phyloP scores from a whole-genome alignment of 2,888 invertebrate species.

The Caenorhabditis japonica region DNA sequence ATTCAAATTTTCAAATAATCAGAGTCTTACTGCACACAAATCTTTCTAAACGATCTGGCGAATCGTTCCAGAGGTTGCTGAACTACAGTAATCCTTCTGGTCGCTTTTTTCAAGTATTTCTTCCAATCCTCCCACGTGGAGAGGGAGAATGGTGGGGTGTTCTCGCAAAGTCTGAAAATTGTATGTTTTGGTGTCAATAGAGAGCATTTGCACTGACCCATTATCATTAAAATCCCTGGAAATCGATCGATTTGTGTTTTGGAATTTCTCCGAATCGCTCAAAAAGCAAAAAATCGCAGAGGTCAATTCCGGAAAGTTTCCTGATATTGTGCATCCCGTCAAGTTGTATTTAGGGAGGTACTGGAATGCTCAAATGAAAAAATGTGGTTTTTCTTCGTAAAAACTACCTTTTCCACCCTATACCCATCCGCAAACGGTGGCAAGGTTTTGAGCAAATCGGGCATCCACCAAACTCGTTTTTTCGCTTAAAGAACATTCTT shows the following conservation, averaged over 20 bases:
- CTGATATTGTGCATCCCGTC: conserved; percentile 28
- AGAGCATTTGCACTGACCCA: conserved; percentile 13
- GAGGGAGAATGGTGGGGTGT: conserved; percentile 11
- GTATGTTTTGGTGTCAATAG: background rate
- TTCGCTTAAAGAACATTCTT: conserved; percentile 6
- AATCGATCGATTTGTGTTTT: conserved; percentile 21
- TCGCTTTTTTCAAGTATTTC: conserved; percentile 2
- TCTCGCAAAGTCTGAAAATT: conserved; percentile 29
- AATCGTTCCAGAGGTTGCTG: conserved; percentile 48
- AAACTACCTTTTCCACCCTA: conserved; percentile 33
- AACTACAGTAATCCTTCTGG: conserved; percentile 22
- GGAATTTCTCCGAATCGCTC: conserved; percentile 11
- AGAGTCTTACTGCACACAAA: conserved; percentile 26
- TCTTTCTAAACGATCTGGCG: conserved; percentile 14
- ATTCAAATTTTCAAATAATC: too few species aligned
- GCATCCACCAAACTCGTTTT: conserved; percentile 47
- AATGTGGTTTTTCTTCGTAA: background rate
- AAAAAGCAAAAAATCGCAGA: conserved; percentile 37
- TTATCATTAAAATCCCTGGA: conserved; percentile 19
- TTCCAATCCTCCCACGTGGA: conserved; percentile 13
- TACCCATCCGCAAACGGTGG: conserved; percentile 51
- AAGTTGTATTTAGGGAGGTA: conserved; percentile 36
- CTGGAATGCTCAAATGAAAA: conserved; percentile 3
- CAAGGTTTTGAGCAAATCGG: conserved; percentile 36
- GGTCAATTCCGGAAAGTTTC: conserved; percentile 42